Base-by-base conservation (phyloP, 2,888 invertebrate species). In the Drosophila robusta region DNA sequence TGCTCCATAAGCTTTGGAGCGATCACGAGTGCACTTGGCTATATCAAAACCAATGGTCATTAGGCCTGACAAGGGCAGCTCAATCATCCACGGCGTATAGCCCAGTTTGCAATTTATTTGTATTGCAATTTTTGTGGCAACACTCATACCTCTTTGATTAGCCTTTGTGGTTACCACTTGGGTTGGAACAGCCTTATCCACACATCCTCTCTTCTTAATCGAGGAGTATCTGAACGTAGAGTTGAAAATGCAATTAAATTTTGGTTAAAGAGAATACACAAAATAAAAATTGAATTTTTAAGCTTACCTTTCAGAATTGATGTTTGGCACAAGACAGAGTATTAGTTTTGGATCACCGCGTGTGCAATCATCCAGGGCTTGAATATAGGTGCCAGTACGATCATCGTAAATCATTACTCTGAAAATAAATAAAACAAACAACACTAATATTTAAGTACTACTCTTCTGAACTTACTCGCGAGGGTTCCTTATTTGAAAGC, bases 41-140 rank as follows among this genome's bases (percentile, higher is more conserved):
- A 97, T 96, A 90, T 98, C 98, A 89, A 96, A 97, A 0, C 97
- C 98, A 12, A 96, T 93, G 0, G 97, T 95, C 97, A 98, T 97
- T 4, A 96, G 92, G 18, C 93, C 93, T 1, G 91, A 91, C 0
- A 95, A 78, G 0, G 97, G 97, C 32, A 96, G 93, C 0, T 94
- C 93, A 0, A 97, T 94, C 8, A 94, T 93, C 98, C 98, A 98
- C 0, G 98, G 97, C 0, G 96, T 95, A 1, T 98, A 98, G 0
- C 98, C 99, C 38, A 98, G 91, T 93, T 99, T 99, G 90, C 97
- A 97, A 90, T 97, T 97, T 55, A 99, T 94, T 91, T 99, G 99
- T 45, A 99, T 96, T 0, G 96, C 97, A 0, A 99, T 95, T 93
- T 99, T 99, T 0, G 98, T 98, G 0, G 97, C 97, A 44, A 98